Evolutionary conservation across 2,888 invertebrate species (phyloP).

Genomic region (Dasypogon diadema): DNA sequence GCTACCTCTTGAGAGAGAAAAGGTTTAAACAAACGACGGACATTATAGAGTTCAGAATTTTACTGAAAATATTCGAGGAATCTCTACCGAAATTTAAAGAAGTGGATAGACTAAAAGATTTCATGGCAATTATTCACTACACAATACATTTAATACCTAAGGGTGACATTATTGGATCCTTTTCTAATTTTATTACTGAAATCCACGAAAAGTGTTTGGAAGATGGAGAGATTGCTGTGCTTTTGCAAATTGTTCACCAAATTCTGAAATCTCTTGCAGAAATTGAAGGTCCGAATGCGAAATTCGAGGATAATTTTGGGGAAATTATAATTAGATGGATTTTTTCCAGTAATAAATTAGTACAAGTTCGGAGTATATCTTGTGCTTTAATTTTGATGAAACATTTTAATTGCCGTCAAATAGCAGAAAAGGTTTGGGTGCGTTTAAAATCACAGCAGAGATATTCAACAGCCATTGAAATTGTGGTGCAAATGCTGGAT

Average conservation of each 20-base stretch:
- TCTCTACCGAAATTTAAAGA: constrained; percentile 62
- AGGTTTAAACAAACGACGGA: neutral
- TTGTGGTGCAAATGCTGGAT: neutral
- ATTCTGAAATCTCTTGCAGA: neutral
- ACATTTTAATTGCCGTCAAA: neutral
- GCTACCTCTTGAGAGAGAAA: neutral
- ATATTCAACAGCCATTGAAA: constrained; percentile 4
- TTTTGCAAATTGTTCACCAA: neutral
- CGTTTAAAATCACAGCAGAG: neutral
- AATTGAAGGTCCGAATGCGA: neutral
- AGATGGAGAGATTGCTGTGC: neutral
- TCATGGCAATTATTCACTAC: neutral
- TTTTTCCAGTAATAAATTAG: neutral
- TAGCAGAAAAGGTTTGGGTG: neutral
- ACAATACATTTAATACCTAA: neutral
- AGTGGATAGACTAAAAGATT: neutral
- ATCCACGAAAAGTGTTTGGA: neutral
- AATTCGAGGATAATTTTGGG: neutral
- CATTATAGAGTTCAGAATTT: neutral
- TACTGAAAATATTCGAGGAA: neutral
- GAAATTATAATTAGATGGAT: neutral
- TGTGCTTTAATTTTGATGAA: neutral
- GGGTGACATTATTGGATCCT: neutral
- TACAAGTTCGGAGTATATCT: neutral
- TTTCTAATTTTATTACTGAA: neutral